Percentiles rank a stretch among this genome's conserved stretches.
These are phyloP conservation scores for Cerceris ruficornis DNA, from an alignment of 2,888 invertebrate genomes.

Conservation along the genomic window DNA sequence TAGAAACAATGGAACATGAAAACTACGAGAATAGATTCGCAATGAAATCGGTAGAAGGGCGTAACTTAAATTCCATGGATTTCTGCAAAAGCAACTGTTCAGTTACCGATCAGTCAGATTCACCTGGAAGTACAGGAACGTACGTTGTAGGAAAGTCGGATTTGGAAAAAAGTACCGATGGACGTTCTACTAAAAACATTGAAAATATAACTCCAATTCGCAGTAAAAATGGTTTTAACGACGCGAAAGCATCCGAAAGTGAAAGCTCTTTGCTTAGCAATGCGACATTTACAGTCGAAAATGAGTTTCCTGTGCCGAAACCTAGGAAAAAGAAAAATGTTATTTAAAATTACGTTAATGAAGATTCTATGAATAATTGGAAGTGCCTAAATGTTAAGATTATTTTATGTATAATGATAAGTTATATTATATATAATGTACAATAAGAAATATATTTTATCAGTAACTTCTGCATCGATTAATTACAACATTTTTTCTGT, in stretches of 20 bases:
- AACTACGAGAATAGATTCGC: conserved; percentile 21
- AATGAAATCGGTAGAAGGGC: not conserved
- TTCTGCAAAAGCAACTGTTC: conserved; percentile 18
- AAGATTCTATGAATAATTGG: not conserved
- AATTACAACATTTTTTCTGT: no score
- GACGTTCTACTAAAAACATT: conserved; percentile 12
- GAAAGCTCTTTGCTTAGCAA: conserved; percentile 65
- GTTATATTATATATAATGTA: not conserved
- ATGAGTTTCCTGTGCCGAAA: conserved; percentile 62
- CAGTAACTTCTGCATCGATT: no score
- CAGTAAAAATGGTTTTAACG: not conserved
- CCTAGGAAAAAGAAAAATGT: conserved; percentile 55
- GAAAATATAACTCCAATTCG: conserved; percentile 8
- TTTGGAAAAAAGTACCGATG: conserved; percentile 31
- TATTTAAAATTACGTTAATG: not conserved
- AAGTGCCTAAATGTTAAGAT: not conserved
- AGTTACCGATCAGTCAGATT: conserved; percentile 45
- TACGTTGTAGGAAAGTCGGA: conserved; percentile 63
- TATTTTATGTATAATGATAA: not conserved
- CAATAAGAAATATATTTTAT: no score
- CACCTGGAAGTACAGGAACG: conserved; percentile 67
- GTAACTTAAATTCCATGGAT: not conserved
- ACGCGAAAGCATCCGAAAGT: conserved; percentile 31
- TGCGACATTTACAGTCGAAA: conserved; percentile 71
- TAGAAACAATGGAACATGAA: not conserved